Evolutionary conservation across 2,797 vertebrate genomes (phyloP).

Genomic region (Taenioides sp.): DNA sequence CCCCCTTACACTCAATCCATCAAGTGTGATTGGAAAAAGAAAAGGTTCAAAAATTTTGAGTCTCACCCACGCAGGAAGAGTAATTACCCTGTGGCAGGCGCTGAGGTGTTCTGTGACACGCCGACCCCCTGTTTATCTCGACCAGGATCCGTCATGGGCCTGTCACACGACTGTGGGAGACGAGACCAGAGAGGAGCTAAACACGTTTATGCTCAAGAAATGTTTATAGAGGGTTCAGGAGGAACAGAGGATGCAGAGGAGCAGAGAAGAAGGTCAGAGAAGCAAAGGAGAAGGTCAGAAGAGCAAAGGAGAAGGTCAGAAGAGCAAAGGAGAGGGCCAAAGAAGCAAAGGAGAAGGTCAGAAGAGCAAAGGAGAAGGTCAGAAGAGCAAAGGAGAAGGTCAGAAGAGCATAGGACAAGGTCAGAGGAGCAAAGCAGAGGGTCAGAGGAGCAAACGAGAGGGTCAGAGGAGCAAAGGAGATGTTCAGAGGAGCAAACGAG

Average conservation of each 20-base stretch:
- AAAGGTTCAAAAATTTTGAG: conserved; percentile 79
- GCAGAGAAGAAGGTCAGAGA: not conserved
- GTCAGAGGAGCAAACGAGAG: too few relatives aligned
- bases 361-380: not conserved
- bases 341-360: too few relatives aligned
- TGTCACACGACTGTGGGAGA: conserved; percentile 30
- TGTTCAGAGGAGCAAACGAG: too few relatives aligned
- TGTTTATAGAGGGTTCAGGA: too few relatives aligned
- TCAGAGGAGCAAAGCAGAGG: too few relatives aligned
- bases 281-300: too few relatives aligned
- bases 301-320: not conserved
- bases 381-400: too few relatives aligned
- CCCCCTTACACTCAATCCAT: conserved; percentile 79
- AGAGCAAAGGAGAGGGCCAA: too few relatives aligned
- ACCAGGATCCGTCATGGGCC: conserved; percentile 69
- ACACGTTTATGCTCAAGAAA: too few relatives aligned
- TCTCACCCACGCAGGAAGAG: conserved; percentile 74
- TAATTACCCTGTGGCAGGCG: conserved; percentile 75
- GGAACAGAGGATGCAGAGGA: too few relatives aligned
- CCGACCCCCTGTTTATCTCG: conserved; percentile 77
- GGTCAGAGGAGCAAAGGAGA: too few relatives aligned
- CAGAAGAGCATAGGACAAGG: not conserved
- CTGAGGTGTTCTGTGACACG: conserved; percentile 71
- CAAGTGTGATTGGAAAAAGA: conserved; percentile 80
- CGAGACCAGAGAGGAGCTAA: not conserved